Base-by-base conservation (phyloP, 2,888 invertebrate species). In the Pristionchus mayeri region DNA sequence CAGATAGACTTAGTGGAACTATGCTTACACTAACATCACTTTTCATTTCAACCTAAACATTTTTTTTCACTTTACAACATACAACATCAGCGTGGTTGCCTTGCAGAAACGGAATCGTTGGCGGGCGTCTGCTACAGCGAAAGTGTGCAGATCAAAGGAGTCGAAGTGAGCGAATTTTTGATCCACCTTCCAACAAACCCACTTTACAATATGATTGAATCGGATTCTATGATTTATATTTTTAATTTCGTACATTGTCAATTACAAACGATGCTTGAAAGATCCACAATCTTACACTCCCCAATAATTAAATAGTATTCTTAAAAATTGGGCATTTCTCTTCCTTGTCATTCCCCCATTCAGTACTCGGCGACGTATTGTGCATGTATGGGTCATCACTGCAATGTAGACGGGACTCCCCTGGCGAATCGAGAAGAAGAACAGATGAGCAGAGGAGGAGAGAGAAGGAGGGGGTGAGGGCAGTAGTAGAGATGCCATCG, bases 331-430 rank as follows among this genome's bases (percentile, higher is more conserved):
- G n/a, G n/a, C 13, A 44, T 44, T 44, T 13, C 44, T 44, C 13
- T 44, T 13, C 13, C 44, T 44, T 44, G 13, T 13, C 44, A 13
- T 44, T 9, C 54, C 54, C 60, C 18, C 27, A 37, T 79, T 4
- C 79, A 79, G 79, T 37, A 79, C 79, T 54, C 30, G 16, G 54
- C 79, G 37, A 79, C 79, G 16, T 79, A 79, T 54, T 79, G 79
- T 37, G 79, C 54, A 54, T 79, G 79, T 24, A 34, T 27, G n/a
- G 52, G 54, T 11, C 54, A 27, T 1, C 34, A 54, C 54, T 79
- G 79, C 54, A 79, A 79, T 37, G 13, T 3, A 0, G 37, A 79
- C 50, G 79, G 76, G 21, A 50, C 48, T 11, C 76, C 76, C 27
- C 44, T 50, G 3, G 67, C 34, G 13, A 30, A n/a, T 34, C 24